A percentile compares a stretch with the other conserved stretches of the same genome.
Conservation (phyloP, 2,113 vertebrate genomes). For the Chlorodrepanis virens region DNA sequence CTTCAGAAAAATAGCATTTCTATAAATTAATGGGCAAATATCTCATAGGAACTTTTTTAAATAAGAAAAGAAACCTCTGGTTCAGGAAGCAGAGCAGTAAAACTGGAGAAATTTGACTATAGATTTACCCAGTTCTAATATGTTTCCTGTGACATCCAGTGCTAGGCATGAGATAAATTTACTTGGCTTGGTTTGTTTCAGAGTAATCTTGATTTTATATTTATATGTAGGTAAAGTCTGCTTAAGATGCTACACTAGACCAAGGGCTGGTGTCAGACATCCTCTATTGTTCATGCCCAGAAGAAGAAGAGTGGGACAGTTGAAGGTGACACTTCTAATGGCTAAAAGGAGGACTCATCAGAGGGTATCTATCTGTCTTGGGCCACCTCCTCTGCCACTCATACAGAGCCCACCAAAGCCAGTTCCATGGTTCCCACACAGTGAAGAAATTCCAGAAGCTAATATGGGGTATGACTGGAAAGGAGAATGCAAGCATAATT, state of each 20-base stretch:
- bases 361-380: neutral
- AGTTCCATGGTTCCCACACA: neutral
- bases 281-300: neutral
- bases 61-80: neutral
- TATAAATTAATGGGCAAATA: neutral
- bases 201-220: neutral
- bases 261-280: neutral
- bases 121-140: neutral
- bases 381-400: neutral
- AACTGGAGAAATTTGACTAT: neutral
- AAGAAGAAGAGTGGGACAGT: neutral
- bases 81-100: neutral
- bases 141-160: neutral
- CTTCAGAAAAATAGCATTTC: neutral
- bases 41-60: neutral
- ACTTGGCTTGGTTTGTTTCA: neutral
- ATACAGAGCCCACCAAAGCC: neutral
- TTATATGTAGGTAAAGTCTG: neutral
- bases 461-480: rapidly evolving
- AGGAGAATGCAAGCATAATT: neutral
- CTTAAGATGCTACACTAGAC: neutral
- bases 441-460: neutral
- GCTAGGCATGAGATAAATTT: neutral
- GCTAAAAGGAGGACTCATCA: neutral
- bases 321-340: neutral